phyloP scores from a whole-genome alignment of 92 coral and sea anemone species.

The Parazoanthus darwini region DNA sequence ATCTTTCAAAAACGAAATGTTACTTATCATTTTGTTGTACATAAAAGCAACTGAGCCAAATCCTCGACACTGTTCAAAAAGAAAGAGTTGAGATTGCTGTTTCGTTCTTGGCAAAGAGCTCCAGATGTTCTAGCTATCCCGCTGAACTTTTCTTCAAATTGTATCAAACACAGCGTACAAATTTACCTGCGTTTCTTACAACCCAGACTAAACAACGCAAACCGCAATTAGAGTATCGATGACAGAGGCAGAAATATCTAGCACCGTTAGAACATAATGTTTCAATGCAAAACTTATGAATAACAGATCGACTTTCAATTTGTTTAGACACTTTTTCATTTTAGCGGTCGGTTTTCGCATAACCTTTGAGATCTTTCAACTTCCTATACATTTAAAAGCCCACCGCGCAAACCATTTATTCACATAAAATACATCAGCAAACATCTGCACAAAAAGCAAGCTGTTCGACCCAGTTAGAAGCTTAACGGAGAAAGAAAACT shows the following conservation, averaged over 20 bases:
- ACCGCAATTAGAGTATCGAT: background rate
- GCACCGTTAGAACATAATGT: background rate
- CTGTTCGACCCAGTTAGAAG: slow-evolving; percentile 8
- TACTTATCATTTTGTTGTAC: background rate
- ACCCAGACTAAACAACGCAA: background rate
- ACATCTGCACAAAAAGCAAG: slow-evolving; percentile 33
- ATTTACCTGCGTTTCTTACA: background rate
- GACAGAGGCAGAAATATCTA: background rate
- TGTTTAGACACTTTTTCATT: slow-evolving; percentile 25
- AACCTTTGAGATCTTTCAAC: slow-evolving; percentile 23
- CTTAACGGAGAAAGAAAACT: background rate
- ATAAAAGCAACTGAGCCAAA: background rate
- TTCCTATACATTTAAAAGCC: slow-evolving; percentile 23
- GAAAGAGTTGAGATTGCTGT: background rate
- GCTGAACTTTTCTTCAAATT: background rate
- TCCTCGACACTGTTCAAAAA: too few relatives aligned
- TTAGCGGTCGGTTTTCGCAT: slow-evolving; percentile 3
- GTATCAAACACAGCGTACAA: background rate
- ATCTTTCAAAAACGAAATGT: background rate
- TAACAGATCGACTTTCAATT: background rate
- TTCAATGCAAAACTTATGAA: background rate
- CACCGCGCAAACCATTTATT: slow-evolving; percentile 7
- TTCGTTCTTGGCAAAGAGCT: background rate
- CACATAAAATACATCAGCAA: background rate
- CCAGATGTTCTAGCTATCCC: background rate